Evolutionary conservation across 2,113 vertebrate species (phyloP).

Genomic region (Solea solea): DNA sequence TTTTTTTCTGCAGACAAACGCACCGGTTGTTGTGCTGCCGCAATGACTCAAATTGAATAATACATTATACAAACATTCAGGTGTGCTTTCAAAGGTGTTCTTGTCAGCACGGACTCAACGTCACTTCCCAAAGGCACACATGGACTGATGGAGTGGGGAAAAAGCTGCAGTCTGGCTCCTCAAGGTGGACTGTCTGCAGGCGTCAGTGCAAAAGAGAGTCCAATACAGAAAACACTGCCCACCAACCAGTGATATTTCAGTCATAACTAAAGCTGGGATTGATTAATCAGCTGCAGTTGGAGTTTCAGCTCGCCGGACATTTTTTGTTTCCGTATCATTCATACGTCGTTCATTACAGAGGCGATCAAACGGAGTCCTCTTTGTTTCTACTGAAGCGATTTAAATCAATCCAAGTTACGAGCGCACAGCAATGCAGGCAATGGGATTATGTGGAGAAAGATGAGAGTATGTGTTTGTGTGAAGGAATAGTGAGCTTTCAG

Average conservation of each 20-base stretch:
- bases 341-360: conserved; percentile 14
- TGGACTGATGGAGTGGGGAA: conserved; percentile 20
- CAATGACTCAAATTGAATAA: conserved; percentile 34
- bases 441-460: conserved; percentile 58
- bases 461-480: conserved; percentile 42
- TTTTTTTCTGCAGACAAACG: conserved; percentile 4
- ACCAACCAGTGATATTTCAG: neutral
- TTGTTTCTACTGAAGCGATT: conserved; percentile 40
- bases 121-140: conserved; percentile 16
- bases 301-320: too few relatives aligned
- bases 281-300: too few relatives aligned
- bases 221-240: conserved; percentile 21
- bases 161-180: conserved; percentile 33
- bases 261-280: too few relatives aligned
- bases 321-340: neutral
- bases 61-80: conserved; percentile 32
- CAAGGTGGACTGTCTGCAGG: conserved; percentile 34
- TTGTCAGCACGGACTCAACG: conserved; percentile 18
- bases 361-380: conserved; percentile 20
- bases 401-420: conserved; percentile 59
- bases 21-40: conserved; percentile 5
- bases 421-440: conserved; percentile 51
- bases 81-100: conserved; percentile 36
- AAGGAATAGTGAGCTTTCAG: conserved; percentile 57
- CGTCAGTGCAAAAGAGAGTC: conserved; percentile 14